Percentiles rank a stretch among this genome's conserved stretches.
Conservation (phyloP, 2,797 vertebrate genomes). For the Hylomyscus alleni region DNA sequence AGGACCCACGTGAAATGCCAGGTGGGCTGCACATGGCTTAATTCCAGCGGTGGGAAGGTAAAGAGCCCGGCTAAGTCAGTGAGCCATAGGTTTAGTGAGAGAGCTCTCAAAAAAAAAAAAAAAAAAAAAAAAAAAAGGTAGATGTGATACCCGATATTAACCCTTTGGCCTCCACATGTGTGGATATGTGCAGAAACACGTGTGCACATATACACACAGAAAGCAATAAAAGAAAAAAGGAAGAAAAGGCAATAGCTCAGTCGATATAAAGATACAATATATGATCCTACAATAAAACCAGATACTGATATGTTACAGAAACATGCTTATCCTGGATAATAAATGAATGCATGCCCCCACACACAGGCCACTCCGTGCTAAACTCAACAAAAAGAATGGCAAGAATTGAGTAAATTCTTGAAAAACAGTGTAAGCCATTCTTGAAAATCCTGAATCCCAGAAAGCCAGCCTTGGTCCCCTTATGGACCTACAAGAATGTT, state of each 20-base stretch:
- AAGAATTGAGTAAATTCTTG: not conserved
- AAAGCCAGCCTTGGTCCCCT: not conserved
- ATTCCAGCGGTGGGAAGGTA: not conserved
- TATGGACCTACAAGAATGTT: not conserved
- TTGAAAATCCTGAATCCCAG: conserved; percentile 12
- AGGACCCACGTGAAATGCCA: not conserved
- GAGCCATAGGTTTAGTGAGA: not conserved
- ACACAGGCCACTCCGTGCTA: not conserved
- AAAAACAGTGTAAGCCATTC: not conserved
- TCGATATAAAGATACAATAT: conserved; percentile 43
- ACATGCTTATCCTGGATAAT: not conserved
- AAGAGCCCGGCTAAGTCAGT: not conserved
- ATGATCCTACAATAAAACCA: not conserved
- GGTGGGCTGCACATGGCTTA: not conserved
- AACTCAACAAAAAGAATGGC: not conserved
- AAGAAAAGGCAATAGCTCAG: not conserved
- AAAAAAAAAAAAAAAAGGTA: not conserved
- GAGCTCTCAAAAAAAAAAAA: not conserved
- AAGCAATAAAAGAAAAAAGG: not conserved
- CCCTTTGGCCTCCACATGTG: not conserved
- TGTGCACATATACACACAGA: not conserved
- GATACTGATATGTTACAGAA: not conserved
- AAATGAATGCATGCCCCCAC: not conserved
- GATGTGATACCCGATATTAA: not conserved
- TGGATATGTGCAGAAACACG: not conserved